Percentiles rank a stretch among this genome's conserved stretches.
phyloP scores from a whole-genome alignment of 2,113 vertebrate species.

The Lepidothrix coronata region DNA sequence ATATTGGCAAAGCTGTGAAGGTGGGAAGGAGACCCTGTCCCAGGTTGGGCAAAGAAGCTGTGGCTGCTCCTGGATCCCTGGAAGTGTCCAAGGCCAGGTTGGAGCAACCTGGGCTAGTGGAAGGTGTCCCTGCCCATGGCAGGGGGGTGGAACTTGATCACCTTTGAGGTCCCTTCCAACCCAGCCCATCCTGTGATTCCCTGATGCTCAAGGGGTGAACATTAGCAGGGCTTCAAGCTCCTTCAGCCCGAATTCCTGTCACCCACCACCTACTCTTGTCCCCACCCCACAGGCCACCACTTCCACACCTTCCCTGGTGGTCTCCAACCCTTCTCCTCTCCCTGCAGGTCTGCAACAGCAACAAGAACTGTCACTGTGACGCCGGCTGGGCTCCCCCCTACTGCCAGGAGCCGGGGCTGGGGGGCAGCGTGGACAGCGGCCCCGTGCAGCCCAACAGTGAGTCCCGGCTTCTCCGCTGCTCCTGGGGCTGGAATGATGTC shows the following conservation, averaged over 20 bases:
- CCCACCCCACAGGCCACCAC: fast-evolving
- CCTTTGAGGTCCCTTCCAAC: fast-evolving
- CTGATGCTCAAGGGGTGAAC: background rate
- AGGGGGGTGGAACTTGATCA: fast-evolving
- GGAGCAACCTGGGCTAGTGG: background rate
- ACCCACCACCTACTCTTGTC: background rate
- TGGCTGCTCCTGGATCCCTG: background rate
- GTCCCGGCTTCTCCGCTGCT: background rate
- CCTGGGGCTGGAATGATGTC: background rate
- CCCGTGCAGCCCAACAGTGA: conserved; percentile 84
- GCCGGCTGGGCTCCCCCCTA: conserved; percentile 88
- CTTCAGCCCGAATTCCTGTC: background rate
- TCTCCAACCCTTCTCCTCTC: background rate
- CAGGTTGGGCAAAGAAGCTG: background rate
- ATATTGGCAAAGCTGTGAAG: fast-evolving
- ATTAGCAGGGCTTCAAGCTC: background rate
- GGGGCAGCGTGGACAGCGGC: conserved; percentile 92
- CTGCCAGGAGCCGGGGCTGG: conserved; percentile 86
- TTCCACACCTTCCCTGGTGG: background rate
- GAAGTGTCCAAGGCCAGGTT: background rate
- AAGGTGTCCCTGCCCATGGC: background rate
- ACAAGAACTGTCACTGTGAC: conserved; percentile 90
- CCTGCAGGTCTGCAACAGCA: conserved; percentile 92
- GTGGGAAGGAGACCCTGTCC: background rate
- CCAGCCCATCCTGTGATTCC: background rate